Evolutionary conservation across 2,113 vertebrate genomes (phyloP), one percentile per base, ranked within the genome.

Genomic region (Sinocyclocheilus anshuiensis): DNA sequence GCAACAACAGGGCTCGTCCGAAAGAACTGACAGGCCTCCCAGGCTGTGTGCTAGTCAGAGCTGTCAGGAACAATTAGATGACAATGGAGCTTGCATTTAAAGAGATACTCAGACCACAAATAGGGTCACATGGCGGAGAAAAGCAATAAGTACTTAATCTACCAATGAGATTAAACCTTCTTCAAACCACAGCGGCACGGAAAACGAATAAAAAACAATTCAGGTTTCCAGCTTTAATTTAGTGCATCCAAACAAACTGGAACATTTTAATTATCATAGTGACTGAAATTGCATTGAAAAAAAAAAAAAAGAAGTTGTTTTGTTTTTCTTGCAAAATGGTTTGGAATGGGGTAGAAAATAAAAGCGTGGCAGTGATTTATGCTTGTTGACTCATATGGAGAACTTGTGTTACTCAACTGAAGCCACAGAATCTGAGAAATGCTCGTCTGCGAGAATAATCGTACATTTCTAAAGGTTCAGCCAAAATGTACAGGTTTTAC

Each of bases 31-130:
- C 88, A 87, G 86, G 90, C 91, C 92, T 90, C 87, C 91, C 92
- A 90, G 82, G 90, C 89, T 90, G 85, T 90, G 86, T 90, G 91
- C 92, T 91, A 93, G 92, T 76, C 88, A 91, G 90, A 91, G 90
- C 92, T 92, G 94, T 94, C 95, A 94, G 84, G 93, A 92, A 89
- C 87, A 90, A 93, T 95, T 94, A 95, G 92, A 92, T 91, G 90
- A 92, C 91, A 94, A 93, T 88, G 79, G 90, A 91, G 92, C 91
- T 92, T 89, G 91, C 92, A 87, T 92, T 92, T 93, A 84, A 92
- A 93, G 90, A 77, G 72, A 84, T 79, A 71, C 77, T 91, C 89
- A 71, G 87, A 79, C 50, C 91, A 93, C 94, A 95, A 94, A 93
- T 93, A 85, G 83, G 91, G 76, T 90, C 50, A 88, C 92, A 91